Percentiles rank a stretch among this genome's conserved stretches.
These are phyloP conservation scores for Brachionus koreanus DNA, from an alignment of 1,140 invertebrate genomes.

Conservation along the genomic window DNA sequence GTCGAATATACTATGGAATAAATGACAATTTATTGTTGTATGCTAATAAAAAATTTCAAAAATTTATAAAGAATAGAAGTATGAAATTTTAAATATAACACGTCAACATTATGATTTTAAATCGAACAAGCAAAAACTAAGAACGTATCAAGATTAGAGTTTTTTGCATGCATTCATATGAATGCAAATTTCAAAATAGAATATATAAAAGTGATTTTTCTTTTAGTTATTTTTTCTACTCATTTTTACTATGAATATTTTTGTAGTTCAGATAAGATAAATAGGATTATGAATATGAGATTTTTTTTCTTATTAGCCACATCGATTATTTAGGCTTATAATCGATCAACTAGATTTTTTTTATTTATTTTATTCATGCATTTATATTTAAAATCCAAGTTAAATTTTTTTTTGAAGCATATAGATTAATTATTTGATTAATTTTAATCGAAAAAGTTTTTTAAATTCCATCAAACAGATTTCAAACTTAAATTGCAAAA, in stretches of 20 bases:
- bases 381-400: neutral
- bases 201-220: neutral
- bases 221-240: neutral
- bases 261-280: neutral
- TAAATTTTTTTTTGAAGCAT: neutral
- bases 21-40: neutral
- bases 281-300: neutral
- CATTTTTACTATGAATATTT: neutral
- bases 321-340: neutral
- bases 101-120: conserved; percentile 40
- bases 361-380: too few relatives aligned
- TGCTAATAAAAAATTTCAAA: conserved; percentile 16
- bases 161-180: neutral
- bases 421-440: too few relatives aligned
- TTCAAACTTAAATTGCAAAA: neutral
- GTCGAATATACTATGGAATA: neutral
- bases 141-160: neutral
- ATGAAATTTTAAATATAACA: conserved; percentile 33
- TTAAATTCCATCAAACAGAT: neutral
- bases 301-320: neutral
- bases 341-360: neutral
- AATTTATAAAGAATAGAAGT: neutral
- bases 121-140: conserved; percentile 14
- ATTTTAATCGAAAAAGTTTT: neutral
- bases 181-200: neutral